Evolutionary conservation across 2,797 vertebrate species (phyloP), one percentile per base, ranked within the genome.

Genomic region (Chelon labrosus): DNA sequence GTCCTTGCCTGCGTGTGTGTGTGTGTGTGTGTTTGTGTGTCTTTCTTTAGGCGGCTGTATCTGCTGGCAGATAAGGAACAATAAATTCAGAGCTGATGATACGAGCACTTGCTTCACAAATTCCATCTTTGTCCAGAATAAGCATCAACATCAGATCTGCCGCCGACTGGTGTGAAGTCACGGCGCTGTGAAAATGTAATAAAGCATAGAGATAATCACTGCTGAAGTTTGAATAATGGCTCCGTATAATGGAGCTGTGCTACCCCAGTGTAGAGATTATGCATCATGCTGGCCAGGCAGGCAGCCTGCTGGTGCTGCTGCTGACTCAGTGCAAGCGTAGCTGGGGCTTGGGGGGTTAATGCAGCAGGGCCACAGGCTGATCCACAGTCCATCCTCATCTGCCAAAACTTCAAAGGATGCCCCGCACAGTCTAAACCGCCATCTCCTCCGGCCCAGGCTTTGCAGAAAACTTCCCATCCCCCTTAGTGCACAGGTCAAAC

Each of bases 391-490:
- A 8, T 85, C 71, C 80, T 90, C 77, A 65, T 88, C 84, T 90
- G 87, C 86, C 88, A 86, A 75, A 80, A 88, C 91, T 88, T 93
- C 92, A 92, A 92, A 92, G 92, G 73, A 81, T 77, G 57, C 79
- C 70, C 79, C 72, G 70, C 77, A 65, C 76, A 80, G 84, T 85
- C 84, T 85, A 85, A 90, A 86, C 70, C 68, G 63, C 79, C 81
- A 65, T 82, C 75, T 88, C 84, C 86, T 83, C 72, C 50, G 3
- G 75, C 65, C 55, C 73, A 50, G 61, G 57, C 81, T 73, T 69
- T 77, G 68, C 73, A 69, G 74, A 81, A 46, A 22, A 9, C 53
- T 52, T 64, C 67, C 79, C 76, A 73, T 42, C 74, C 76, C 77
- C 54, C 62, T 62, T 37, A 6, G 72, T 67, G 71, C 77, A 70